Percentiles rank a stretch among this genome's conserved stretches.
Conservation (phyloP, 2,888 invertebrate genomes). For the Trissolcus brochymenae region DNA sequence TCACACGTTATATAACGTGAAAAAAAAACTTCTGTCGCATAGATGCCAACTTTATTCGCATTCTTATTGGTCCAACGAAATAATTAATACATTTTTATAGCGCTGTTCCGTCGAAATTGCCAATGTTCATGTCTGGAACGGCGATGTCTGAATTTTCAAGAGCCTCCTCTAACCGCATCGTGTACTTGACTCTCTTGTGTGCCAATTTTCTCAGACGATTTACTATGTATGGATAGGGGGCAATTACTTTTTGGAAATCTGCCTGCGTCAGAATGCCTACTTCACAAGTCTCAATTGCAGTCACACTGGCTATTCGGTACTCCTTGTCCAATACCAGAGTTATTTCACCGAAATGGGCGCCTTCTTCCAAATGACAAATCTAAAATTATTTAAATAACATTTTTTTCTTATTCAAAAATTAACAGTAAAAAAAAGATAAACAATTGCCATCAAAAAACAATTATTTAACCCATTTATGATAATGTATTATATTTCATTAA, state of each 20-base stretch:
- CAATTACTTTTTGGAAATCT: slow-evolving; percentile 73
- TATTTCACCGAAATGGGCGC: slow-evolving; percentile 77
- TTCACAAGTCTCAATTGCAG: slow-evolving; percentile 77
- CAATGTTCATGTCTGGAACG: slow-evolving; percentile 62
- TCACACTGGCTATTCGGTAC: slow-evolving; percentile 72
- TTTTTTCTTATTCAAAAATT: too few relatives aligned
- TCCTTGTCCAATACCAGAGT: slow-evolving; percentile 75
- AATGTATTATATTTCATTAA: too few relatives aligned
- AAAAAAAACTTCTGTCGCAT: too few relatives aligned
- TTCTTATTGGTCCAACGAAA: neutral
- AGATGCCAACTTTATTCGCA: neutral
- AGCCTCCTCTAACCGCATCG: slow-evolving; percentile 57
- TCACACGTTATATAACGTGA: too few relatives aligned
- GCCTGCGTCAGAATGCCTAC: slow-evolving; percentile 71
- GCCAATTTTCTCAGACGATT: slow-evolving; percentile 68
- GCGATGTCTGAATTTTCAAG: slow-evolving; percentile 2
- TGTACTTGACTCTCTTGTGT: slow-evolving; percentile 62
- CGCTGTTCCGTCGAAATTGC: slow-evolving; percentile 47
- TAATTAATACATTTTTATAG: neutral
- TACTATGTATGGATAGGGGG: slow-evolving; percentile 72
- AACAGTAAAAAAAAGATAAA: too few relatives aligned
- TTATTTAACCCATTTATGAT: too few relatives aligned
- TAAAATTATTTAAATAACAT: slow-evolving; percentile 54
- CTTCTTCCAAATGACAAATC: slow-evolving; percentile 77
- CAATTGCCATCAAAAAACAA: too few relatives aligned